Conservation (phyloP, 1,140 invertebrate genomes). For the Diuraphis noxia region DNA sequence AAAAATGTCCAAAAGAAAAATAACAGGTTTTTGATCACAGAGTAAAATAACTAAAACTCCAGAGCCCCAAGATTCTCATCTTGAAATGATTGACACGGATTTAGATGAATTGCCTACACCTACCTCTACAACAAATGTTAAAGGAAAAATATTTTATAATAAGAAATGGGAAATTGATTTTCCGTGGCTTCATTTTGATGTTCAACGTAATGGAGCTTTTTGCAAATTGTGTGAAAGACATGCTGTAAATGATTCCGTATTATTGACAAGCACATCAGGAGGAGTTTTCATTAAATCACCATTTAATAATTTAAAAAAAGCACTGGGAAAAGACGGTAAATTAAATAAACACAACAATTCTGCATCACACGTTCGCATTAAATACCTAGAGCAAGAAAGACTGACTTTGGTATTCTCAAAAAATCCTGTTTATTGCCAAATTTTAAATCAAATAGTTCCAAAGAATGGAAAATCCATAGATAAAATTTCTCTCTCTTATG, state of each 20-base stretch:
- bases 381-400: not conserved
- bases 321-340: not conserved
- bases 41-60: no score
- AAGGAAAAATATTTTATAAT: not conserved
- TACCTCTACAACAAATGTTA: not conserved
- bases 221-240: not conserved
- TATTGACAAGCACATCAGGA: not conserved
- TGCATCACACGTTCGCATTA: conserved; percentile 10
- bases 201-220: not conserved
- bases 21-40: no score
- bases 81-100: not conserved
- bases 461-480: conserved; percentile 27
- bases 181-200: not conserved
- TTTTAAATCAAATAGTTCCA: conserved; percentile 29
- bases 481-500: not conserved
- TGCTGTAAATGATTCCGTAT: not conserved
- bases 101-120: not conserved
- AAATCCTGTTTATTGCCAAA: conserved; percentile 19
- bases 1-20: no score
- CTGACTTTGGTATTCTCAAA: not conserved
- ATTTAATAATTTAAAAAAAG: conserved; percentile 21
- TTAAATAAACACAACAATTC: conserved; percentile 27
- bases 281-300: not conserved
- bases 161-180: not conserved
- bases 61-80: no score